Evolutionary conservation across 92 coral and sea anemone genomes (phyloP), one percentile per base, ranked within the genome.

Genomic region (Palythoa grandiflora): DNA sequence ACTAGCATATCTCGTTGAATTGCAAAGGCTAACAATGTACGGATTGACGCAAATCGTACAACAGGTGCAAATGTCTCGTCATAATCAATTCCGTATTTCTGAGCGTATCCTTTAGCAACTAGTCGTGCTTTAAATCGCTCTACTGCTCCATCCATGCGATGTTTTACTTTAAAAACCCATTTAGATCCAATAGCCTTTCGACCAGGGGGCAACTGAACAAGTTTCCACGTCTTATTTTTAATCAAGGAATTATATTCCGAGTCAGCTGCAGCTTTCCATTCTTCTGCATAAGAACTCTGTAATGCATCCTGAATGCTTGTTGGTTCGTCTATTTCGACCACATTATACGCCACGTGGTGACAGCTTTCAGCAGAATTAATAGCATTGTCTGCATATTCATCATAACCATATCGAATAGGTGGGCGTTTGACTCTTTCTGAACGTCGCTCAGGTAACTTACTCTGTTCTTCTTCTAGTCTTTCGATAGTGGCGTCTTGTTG

Each of bases 101-200:
- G 91, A 73, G 89, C 86, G 75, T 84, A 84, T 40, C 94, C 87
- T 65, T 88, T 88, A 55, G 94, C 91, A 76, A 84, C 94, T 35
- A 91, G 88, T 9, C 94, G 61, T 60, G 87, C 89, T 84, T 88
- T 91, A 66, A 83, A 76, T 20, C 89, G 83, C 50, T 91, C 89
- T 59, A 87, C 91, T 77, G 71, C 40, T 55, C 90, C 90, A 61
- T 89, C 83, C 86, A 51, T 71, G 59, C 50, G 38, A 81, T 87
- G 80, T 65, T 91, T 91, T 14, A 87, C 84, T 57, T 86, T 91
- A 39, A 91, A 91, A 38, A 87, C 89, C 84, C 92, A 86, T 47
- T 85, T 73, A 6, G 70, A 50, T 2, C 83, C 87, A 68, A 90
- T 20, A n/a, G 90, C 87, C 44, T 79, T 90, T 52, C 71, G 90